Evolutionary conservation across 2,888 invertebrate genomes (phyloP), one percentile per base, ranked within the genome.

Genomic region (Polydesmus complanatus): DNA sequence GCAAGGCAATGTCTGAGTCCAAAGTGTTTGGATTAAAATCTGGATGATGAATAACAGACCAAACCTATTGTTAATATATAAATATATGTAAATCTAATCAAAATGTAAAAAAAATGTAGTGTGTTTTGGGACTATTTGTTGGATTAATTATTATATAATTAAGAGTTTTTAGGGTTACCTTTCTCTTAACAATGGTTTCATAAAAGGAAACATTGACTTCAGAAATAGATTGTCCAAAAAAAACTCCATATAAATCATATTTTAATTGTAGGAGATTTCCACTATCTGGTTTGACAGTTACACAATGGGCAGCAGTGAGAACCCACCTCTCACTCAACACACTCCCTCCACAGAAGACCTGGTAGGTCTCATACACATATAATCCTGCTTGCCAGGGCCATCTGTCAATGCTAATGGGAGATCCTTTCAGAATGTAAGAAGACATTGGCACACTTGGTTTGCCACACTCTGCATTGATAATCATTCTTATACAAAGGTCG

Each of bases 301-400:
- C n/a, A 37, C 37, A 37, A 14, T 37, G 37, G 37, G 37, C 37
- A 37, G 37, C 37, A 37, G 37, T 8, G 8, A 37, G 14, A 5
- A 37, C 37, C 37, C 37, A 37, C 5, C 14, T 37, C 14, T 37
- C 37, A 37, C 37, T 37, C 5, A 37, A 8, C 5, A 37, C 14
- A 8, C 8, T 8, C 5, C 37, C 37, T 8, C 37, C 37, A 14
- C 37, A 37, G 37, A 37, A 37, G 8, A 37, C 8, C 5, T 37
- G 5, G 5, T 14, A 5, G 14, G 5, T 14, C 37, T 8, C 5
- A 8, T 8, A 37, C 5, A 8, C 14, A 37, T 37, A 37, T 8
- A 37, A 8, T 37, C 37, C 66, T 1, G 49, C 64, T 37, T 66
- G 66, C 66, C 66, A 66, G 3, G 66, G 66, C 65, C 65, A 66